phyloP scores from a whole-genome alignment of 2,888 invertebrate species.

The Bellardia pandia region DNA sequence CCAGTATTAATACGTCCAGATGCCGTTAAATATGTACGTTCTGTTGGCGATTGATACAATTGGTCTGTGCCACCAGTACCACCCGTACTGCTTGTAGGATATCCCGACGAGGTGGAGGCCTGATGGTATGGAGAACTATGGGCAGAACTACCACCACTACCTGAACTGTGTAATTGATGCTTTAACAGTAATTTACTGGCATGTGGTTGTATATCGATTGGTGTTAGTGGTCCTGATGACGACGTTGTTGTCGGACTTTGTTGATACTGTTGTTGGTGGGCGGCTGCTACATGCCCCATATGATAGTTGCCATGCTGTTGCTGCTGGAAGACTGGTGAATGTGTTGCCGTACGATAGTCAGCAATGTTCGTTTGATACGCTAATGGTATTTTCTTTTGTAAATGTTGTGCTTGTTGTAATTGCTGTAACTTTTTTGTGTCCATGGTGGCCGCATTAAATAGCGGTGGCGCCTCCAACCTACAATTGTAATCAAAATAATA shows the following conservation, averaged over 20 bases:
- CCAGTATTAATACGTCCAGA: slow-evolving; percentile 79
- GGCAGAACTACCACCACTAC: slow-evolving; percentile 78
- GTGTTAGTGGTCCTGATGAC: slow-evolving; percentile 81
- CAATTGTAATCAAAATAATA: slow-evolving; percentile 60
- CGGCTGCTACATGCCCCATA: slow-evolving; percentile 66
- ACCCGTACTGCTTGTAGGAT: slow-evolving; percentile 79
- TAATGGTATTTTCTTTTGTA: slow-evolving; percentile 85
- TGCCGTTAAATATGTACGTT: slow-evolving; percentile 85
- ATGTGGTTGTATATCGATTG: slow-evolving; percentile 83
- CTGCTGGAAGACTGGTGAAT: slow-evolving; percentile 84
- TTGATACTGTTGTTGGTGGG: slow-evolving; percentile 75
- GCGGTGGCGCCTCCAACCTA: slow-evolving; percentile 90
- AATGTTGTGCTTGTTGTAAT: slow-evolving; percentile 82
- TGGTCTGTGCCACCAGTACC: slow-evolving; percentile 77
- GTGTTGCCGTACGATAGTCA: slow-evolving; percentile 86
- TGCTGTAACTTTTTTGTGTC: slow-evolving; percentile 87
- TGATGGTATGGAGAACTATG: slow-evolving; percentile 85
- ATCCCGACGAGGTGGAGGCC: slow-evolving; percentile 84
- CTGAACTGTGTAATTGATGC: slow-evolving; percentile 74
- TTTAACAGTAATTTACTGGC: slow-evolving; percentile 78
- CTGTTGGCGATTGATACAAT: slow-evolving; percentile 84
- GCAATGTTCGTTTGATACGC: slow-evolving; percentile 83
- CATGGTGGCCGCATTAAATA: slow-evolving; percentile 87
- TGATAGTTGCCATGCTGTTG: slow-evolving; percentile 77
- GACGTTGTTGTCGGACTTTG: slow-evolving; percentile 81